phyloP scores from a whole-genome alignment of 2,113 vertebrate genomes.

The Clarias macrocephalus region DNA sequence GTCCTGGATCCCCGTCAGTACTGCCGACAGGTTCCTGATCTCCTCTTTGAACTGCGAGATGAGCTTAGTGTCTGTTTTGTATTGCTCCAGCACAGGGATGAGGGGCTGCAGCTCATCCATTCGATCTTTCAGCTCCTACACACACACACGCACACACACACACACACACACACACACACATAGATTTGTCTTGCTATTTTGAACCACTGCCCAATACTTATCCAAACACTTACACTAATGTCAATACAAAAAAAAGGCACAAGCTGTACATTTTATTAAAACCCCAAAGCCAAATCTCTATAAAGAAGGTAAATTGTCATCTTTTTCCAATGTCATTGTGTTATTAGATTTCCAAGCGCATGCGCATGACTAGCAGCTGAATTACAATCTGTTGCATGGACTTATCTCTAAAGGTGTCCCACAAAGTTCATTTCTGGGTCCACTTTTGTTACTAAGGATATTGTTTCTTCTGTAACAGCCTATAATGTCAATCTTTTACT shows the following conservation, averaged over 20 bases:
- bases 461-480: neutral
- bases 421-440: neutral
- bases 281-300: neutral
- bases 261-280: neutral
- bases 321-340: neutral
- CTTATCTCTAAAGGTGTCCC: neutral
- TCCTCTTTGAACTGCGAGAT: conserved; percentile 98
- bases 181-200: too few species aligned
- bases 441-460: neutral
- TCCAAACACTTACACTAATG: neutral
- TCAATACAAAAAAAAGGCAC: neutral
- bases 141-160: conserved; percentile 23
- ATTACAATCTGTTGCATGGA: neutral
- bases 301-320: neutral
- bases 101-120: conserved; percentile 95
- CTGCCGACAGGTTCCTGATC: conserved; percentile 89
- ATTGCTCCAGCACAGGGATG: conserved; percentile 97
- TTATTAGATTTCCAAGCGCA: neutral
- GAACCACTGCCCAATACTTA: neutral
- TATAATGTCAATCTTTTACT: neutral
- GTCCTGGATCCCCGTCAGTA: conserved; percentile 92
- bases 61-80: conserved; percentile 93
- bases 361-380: neutral
- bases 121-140: conserved; percentile 92
- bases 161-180: neutral